Percentiles rank a stretch among this genome's conserved stretches.
Conservation (phyloP, 2,888 invertebrate species). For the Aplocera efformata region DNA sequence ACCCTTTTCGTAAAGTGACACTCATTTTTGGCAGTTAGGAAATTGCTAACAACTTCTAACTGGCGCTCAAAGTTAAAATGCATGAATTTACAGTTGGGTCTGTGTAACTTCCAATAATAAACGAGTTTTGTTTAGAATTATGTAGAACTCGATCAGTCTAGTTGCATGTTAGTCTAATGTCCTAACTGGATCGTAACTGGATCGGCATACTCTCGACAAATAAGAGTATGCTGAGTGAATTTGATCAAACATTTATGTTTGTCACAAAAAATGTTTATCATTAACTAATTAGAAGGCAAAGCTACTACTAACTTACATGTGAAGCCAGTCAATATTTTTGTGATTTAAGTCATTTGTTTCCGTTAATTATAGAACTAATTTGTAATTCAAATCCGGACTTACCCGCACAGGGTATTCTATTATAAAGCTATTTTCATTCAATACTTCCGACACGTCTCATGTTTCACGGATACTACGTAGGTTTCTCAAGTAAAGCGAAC, state of each 20-base stretch:
- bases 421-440: slow-evolving; percentile 30
- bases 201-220: too few relatives aligned
- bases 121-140: neutral
- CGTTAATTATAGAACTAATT: neutral
- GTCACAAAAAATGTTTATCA: too few relatives aligned
- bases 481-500: slow-evolving; percentile 14
- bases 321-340: too few relatives aligned
- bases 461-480: slow-evolving; percentile 41
- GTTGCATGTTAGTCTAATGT: too few relatives aligned
- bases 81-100: slow-evolving; percentile 52
- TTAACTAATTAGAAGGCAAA: too few relatives aligned
- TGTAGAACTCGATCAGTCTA: too few relatives aligned
- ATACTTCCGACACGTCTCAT: slow-evolving; percentile 39
- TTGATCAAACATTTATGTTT: too few relatives aligned
- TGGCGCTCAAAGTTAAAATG: slow-evolving; percentile 44
- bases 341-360: too few relatives aligned
- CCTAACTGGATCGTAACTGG: too few relatives aligned
- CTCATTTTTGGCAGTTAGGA: slow-evolving; percentile 67
- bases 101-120: slow-evolving; percentile 16
- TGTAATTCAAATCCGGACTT: slow-evolving; percentile 6
- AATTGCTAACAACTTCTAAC: slow-evolving; percentile 62
- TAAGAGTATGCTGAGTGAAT: too few relatives aligned
- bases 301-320: too few relatives aligned
- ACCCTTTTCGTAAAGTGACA: slow-evolving; percentile 70
- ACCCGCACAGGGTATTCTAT: slow-evolving; percentile 12